Base-by-base conservation (phyloP, 2,113 vertebrate genomes). In the Pygoscelis adeliae region DNA sequence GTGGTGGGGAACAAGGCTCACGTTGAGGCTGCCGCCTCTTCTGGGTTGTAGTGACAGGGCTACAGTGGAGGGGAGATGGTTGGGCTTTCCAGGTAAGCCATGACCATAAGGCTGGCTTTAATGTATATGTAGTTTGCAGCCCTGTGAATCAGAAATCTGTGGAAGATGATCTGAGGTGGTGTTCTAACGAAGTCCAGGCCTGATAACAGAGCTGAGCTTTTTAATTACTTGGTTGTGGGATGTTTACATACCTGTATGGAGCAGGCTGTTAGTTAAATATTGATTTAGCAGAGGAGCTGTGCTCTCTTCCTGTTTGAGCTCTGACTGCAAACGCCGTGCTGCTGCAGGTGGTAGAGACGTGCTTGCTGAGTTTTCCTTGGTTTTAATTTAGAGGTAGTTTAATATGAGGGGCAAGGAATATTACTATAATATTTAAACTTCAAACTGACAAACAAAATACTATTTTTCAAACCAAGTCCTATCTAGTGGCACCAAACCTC, bases 241-340 rank as follows among this genome's bases (percentile, higher is more conserved):
- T 91, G 72, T 87, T 96, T 96, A 34, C 50, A 2, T 50, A 42
- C 46, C 62, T 8, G 2, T 47, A 22, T 47, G 30, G 87, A 85
- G 61, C 66, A 44, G 87, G 56, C 55, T 89, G 65, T 70, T 94
- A 29, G 87, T 85, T 94, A 93, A 95, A 97, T 96, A 87, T 90
- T 97, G 93, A 84, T 93, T 96, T 88, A 91, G 63, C 53, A 53
- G 83, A 70, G 13, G 15, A 90, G 55, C 74, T 66, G 46, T 58
- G 67, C 66, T 87, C 58, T 82, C 62, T 69, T 96, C 87, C 69
- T 87, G 55, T 73, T 91, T 53, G 81, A 32, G 8, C 46, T 94
- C 90, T 42, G 15, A 76, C 38, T 89, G 86, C 70, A 94, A 76
- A 87, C 73, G 82, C 22, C 0, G 0, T 71, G 34, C 52, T 85